phyloP scores from a whole-genome alignment of 1,140 invertebrate species.

The Cyrtorhinus lividipennis region DNA sequence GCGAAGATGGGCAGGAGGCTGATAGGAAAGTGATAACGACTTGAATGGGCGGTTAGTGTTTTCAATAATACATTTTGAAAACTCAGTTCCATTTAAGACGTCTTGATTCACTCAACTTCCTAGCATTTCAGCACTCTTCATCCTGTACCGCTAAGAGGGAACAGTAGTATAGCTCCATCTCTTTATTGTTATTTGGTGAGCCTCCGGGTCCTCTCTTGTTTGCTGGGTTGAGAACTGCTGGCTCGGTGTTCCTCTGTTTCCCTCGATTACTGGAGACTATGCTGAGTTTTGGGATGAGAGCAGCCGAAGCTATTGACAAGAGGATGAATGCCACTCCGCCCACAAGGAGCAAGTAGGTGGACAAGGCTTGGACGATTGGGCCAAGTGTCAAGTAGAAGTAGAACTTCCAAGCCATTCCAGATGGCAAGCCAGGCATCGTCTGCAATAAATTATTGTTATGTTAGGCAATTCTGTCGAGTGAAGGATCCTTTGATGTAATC shows the following conservation, averaged over 20 bases:
- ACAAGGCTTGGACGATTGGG: constrained; percentile 39
- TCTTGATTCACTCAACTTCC: too few species aligned
- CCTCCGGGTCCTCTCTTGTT: constrained; percentile 16
- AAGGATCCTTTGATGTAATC: too few species aligned
- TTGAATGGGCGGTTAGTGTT: too few species aligned
- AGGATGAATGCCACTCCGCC: constrained; percentile 37
- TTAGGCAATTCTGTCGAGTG: too few species aligned
- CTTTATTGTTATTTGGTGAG: constrained; percentile 19
- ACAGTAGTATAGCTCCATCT: constrained; percentile 33
- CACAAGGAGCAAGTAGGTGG: constrained; percentile 42
- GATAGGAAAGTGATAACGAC: too few species aligned
- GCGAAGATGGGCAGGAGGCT: too few species aligned
- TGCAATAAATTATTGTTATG: too few species aligned
- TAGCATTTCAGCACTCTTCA: constrained; percentile 17
- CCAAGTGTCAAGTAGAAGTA: constrained; percentile 53
- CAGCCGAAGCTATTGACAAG: constrained; percentile 32
- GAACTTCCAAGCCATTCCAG: constrained; percentile 44
- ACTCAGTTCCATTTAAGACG: too few species aligned
- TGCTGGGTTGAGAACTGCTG: constrained; percentile 17
- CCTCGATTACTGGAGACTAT: constrained; percentile 25
- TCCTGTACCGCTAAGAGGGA: constrained; percentile 30
- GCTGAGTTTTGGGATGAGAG: constrained; percentile 26
- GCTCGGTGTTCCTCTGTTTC: constrained; percentile 29
- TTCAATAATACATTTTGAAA: too few species aligned
- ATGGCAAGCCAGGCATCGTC: constrained; percentile 51